These are phyloP conservation scores for Vanessa tameamea DNA, from an alignment of 1,140 invertebrate species.

Conservation along the genomic window DNA sequence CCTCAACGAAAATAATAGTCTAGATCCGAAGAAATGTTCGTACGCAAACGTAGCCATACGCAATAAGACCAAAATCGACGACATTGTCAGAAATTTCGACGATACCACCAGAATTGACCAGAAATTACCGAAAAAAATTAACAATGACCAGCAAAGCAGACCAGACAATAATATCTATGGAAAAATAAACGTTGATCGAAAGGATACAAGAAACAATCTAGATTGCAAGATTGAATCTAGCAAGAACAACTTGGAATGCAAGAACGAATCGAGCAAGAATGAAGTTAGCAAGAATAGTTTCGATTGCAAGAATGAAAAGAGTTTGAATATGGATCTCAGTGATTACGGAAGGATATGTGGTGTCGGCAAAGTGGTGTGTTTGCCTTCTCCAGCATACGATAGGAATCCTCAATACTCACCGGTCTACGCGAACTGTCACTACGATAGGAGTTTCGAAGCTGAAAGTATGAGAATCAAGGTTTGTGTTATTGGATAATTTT, in stretches of 20 bases:
- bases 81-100: constrained; percentile 73
- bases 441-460: constrained; percentile 64
- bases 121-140: constrained; percentile 66
- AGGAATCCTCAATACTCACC: constrained; percentile 71
- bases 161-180: constrained; percentile 61
- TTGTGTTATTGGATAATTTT: constrained; percentile 34
- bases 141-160: constrained; percentile 60
- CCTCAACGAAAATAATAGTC: constrained; percentile 69
- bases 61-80: constrained; percentile 73
- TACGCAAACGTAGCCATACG: constrained; percentile 73
- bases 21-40: constrained; percentile 67
- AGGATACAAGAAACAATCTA: constrained; percentile 27
- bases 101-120: constrained; percentile 46
- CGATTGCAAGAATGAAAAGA: constrained; percentile 30
- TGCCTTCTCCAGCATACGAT: constrained; percentile 62
- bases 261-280: constrained; percentile 35
- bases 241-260: constrained; percentile 19
- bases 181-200: constrained; percentile 59
- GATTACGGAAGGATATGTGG: constrained; percentile 56
- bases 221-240: constrained; percentile 29
- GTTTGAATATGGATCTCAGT: constrained; percentile 37
- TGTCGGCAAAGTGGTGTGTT: constrained; percentile 42
- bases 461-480: constrained; percentile 66
- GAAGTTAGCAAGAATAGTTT: constrained; percentile 42
- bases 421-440: constrained; percentile 61